These are phyloP conservation scores for Polyergus mexicanus DNA, from an alignment of 1,140 invertebrate species.

Conservation along the genomic window DNA sequence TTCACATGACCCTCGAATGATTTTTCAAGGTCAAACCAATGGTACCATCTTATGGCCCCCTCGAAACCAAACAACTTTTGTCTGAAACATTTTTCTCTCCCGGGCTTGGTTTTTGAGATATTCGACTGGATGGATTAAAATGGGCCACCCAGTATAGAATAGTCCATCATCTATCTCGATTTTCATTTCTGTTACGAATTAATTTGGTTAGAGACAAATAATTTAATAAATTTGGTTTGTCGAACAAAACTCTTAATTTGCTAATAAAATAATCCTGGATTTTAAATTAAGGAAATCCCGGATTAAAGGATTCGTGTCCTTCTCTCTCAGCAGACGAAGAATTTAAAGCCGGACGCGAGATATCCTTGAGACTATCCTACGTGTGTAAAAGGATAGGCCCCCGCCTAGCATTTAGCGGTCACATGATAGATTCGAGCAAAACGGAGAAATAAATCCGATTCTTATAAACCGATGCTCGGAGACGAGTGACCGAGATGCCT, in stretches of 20 bases:
- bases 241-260: not conserved
- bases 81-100: no score
- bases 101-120: no score
- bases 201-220: not conserved
- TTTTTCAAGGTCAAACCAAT: no score
- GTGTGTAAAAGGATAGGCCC: conserved; percentile 55
- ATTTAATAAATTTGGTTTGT: not conserved
- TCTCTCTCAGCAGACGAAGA: conserved; percentile 3
- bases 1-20: no score
- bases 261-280: not conserved
- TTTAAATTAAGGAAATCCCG: not conserved
- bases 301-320: not conserved
- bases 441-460: conserved; percentile 40
- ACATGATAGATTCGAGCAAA: not conserved
- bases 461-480: not conserved
- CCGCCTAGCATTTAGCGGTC: conserved; percentile 34
- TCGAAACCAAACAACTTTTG: no score
- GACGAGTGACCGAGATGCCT: conserved; percentile 47
- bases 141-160: no score
- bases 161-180: not conserved
- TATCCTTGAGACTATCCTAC: conserved; percentile 60
- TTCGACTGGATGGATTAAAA: no score
- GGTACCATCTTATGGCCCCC: no score
- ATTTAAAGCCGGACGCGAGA: conserved; percentile 26
- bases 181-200: not conserved